These are phyloP conservation scores for Terebella lapidaria DNA, from an alignment of 2,888 invertebrate genomes.

Conservation along the genomic window DNA sequence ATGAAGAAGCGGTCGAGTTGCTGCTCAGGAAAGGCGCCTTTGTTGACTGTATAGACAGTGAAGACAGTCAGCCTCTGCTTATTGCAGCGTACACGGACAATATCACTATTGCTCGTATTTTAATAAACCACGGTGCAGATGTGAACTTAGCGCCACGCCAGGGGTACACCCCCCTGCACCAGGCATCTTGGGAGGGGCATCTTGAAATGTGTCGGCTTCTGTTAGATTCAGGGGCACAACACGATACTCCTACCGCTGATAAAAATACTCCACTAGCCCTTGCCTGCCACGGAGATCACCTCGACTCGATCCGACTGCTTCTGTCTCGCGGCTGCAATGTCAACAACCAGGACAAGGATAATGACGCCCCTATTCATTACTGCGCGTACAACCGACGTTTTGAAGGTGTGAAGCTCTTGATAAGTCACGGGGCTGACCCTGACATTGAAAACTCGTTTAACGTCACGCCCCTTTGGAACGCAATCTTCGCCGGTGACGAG, in stretches of 20 bases:
- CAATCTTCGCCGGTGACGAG: conserved; percentile 29
- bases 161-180: conserved; percentile 38
- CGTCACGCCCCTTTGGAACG: conserved; percentile 42
- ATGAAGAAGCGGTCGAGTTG: conserved; percentile 23
- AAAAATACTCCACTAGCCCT: conserved; percentile 39
- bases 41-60: conserved; percentile 27
- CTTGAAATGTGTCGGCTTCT: conserved; percentile 26
- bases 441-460: conserved; percentile 28
- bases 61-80: conserved; percentile 26
- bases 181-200: conserved; percentile 42
- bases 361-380: conserved; percentile 40
- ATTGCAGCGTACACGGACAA: conserved; percentile 33
- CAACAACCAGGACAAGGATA: conserved; percentile 40
- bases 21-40: conserved; percentile 34
- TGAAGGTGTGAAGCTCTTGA: conserved; percentile 27
- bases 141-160: conserved; percentile 26
- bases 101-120: conserved; percentile 24
- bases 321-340: conserved; percentile 34
- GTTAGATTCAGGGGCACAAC: conserved; percentile 24
- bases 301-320: conserved; percentile 29
- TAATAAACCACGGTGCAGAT: conserved; percentile 31
- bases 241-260: conserved; percentile 33
- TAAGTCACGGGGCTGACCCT: conserved; percentile 38
- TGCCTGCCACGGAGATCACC: conserved; percentile 36
- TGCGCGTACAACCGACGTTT: conserved; percentile 37